These are phyloP conservation scores for Papilio gigon DNA, from an alignment of 2,888 invertebrate species.

Conservation along the genomic window DNA sequence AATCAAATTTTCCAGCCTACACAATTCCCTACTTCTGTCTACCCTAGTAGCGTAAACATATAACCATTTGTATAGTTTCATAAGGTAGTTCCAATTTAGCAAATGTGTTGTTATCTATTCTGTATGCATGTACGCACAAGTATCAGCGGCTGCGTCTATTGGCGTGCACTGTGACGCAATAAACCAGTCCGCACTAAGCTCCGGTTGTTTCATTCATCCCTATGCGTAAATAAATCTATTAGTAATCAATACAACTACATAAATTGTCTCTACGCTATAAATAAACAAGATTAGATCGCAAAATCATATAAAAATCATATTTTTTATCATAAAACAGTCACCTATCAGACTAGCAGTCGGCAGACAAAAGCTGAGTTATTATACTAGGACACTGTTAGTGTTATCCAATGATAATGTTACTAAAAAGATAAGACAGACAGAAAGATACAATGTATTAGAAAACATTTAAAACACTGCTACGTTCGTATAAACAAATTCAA, in stretches of 20 bases:
- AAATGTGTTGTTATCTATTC: constrained; percentile 23
- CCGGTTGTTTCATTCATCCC: constrained; percentile 1
- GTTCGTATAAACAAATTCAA: constrained; percentile 17
- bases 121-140: constrained; percentile 3
- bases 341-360: not conserved
- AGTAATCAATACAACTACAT: not conserved
- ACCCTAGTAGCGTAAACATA: not conserved
- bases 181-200: constrained; percentile 12
- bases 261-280: not conserved
- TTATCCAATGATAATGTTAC: not conserved
- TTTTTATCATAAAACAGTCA: not conserved
- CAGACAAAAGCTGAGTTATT: not conserved
- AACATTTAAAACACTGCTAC: constrained; percentile 10
- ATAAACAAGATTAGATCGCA: not conserved
- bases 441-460: not conserved
- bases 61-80: not conserved
- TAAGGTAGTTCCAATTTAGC: constrained; percentile 9
- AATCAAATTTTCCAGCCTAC: not conserved
- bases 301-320: not conserved
- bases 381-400: too few relatives aligned
- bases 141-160: not conserved
- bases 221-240: not conserved
- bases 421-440: not conserved
- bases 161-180: constrained; percentile 10
- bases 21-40: not conserved